Base-by-base conservation (phyloP, 2,113 vertebrate species). In the Muntiacus muntjak region DNA sequence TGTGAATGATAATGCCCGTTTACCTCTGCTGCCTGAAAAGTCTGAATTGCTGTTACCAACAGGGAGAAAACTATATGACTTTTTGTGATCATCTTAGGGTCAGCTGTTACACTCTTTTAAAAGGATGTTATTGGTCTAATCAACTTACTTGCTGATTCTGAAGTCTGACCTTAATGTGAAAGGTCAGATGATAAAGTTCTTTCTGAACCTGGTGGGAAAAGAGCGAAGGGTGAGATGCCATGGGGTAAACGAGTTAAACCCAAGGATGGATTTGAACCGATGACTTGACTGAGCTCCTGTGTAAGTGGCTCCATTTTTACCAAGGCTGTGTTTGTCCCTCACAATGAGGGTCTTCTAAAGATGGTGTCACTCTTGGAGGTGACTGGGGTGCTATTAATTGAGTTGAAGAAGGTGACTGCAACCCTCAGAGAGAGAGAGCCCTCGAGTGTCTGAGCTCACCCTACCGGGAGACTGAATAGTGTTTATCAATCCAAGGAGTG, bases 81-180 rank as follows among this genome's bases (percentile, higher is more conserved):
- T 91, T 94, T 85, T 28, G 87, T 71, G 81, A 95, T 96, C 95
- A 96, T 97, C 96, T 95, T 95, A 94, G 97, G 91, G 96, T 83
- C 96, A 97, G 76, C 57, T 57, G 79, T 95, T 90, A 82, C 45
- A 36, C 67, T 71, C 95, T 81, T 97, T 97, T 93, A 81, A 92
- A 97, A 97, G 90, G 85, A 71, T 89, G 89, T 60, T 43, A 71
- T 76, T 62, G 71, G 86, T 97, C 94, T 92, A 25, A 89, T 97
- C 90, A 91, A 76, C 67, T 71, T 91, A 88, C 30, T 7, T 67
- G 93, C 94, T 94, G 89, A 88, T 97, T 98, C 40, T 91, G 86
- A 92, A 88, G 84, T 90, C 91, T 95, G 87, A 93, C 91, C 90
- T 94, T 88, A 58, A 71, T 13, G 3, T 62, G 93, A 52, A 74